These are phyloP conservation scores for Poliocrania exsul DNA, from an alignment of 2,797 vertebrate genomes.

Conservation along the genomic window DNA sequence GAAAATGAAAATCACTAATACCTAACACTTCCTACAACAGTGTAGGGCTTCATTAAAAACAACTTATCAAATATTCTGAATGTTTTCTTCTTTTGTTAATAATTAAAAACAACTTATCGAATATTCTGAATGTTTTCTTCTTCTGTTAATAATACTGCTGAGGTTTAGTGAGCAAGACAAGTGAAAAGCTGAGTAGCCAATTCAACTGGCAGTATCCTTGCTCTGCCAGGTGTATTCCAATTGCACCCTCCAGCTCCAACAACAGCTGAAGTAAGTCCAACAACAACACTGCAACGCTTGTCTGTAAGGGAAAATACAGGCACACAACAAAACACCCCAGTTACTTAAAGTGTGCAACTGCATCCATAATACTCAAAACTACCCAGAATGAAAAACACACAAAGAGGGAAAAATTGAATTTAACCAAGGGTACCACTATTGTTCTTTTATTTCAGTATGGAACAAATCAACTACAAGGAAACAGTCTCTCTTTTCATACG, in stretches of 20 bases:
- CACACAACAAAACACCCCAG: not conserved
- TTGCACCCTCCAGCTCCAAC: slow-evolving; percentile 20
- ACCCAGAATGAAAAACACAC: not conserved
- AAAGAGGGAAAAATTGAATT: not conserved
- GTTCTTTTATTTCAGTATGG: slow-evolving; percentile 8
- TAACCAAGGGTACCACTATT: slow-evolving; percentile 12
- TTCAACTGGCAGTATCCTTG: not conserved
- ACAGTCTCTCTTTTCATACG: not conserved
- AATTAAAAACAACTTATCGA: slow-evolving; percentile 36
- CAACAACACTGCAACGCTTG: slow-evolving; percentile 25
- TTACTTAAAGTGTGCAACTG: slow-evolving; percentile 60
- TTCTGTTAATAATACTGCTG: slow-evolving; percentile 43
- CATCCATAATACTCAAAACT: slow-evolving; percentile 61
- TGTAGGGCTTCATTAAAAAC: slow-evolving; percentile 23
- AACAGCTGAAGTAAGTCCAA: slow-evolving; percentile 46
- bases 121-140: not conserved
- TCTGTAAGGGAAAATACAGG: not conserved
- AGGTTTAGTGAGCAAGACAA: slow-evolving; percentile 40
- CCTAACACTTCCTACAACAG: not conserved
- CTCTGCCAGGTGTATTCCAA: not conserved
- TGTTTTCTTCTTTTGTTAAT: slow-evolving; percentile 29
- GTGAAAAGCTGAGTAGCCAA: not conserved
- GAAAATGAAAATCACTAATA: not conserved
- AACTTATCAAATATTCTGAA: not conserved
- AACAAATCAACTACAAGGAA: not conserved